Conservation (phyloP, 2,113 vertebrate genomes). For the Dipodomys merriami region DNA sequence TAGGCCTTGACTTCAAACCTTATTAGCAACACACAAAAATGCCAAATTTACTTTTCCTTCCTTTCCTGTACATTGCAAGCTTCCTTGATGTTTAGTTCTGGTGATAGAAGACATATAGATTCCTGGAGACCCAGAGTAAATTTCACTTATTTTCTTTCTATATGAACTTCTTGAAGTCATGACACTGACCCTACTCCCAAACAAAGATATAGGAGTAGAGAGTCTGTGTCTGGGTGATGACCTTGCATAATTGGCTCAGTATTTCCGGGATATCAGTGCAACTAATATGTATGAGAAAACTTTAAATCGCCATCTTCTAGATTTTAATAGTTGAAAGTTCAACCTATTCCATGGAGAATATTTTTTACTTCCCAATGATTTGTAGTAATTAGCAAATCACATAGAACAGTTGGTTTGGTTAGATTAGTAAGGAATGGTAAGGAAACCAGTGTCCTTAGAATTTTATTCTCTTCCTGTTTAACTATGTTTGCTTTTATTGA, state of each 20-base stretch:
- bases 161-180: constrained; percentile 2
- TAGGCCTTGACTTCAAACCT: too few relatives aligned
- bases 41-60: constrained; percentile 61
- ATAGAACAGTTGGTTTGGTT: neutral
- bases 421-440: neutral
- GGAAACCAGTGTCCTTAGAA: neutral
- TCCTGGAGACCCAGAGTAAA: constrained; percentile 4
- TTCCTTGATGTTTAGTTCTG: constrained; percentile 42
- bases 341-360: neutral
- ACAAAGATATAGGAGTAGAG: neutral
- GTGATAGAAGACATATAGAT: constrained; percentile 12
- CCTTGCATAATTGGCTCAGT: neutral
- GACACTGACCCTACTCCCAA: neutral
- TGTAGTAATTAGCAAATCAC: neutral
- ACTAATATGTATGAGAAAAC: constrained; percentile 2
- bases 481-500: constrained; percentile 16
- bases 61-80: constrained; percentile 28
- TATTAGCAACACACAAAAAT: too few relatives aligned
- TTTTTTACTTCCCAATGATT: neutral
- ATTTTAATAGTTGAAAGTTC: neutral
- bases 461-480: neutral
- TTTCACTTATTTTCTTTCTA: constrained; percentile 39
- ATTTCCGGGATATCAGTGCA: neutral
- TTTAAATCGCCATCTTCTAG: neutral
- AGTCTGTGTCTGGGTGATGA: neutral